phyloP scores from a whole-genome alignment of 2,797 vertebrate species.

The Oreortyx pictus region DNA sequence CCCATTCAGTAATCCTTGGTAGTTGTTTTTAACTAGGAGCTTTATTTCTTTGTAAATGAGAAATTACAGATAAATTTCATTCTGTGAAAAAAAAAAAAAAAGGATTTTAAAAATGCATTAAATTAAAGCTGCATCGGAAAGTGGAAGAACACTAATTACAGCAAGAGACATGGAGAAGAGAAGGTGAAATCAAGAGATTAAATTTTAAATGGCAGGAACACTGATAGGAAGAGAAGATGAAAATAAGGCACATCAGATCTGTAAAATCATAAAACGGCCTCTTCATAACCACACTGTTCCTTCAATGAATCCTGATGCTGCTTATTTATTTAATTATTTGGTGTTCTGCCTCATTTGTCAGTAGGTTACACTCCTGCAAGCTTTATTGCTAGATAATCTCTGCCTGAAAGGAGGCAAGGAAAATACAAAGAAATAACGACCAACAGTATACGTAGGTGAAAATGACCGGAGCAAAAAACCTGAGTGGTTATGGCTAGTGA shows the following conservation, averaged over 20 bases:
- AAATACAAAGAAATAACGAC: not conserved
- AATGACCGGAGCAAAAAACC: not conserved
- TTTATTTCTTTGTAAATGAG: not conserved
- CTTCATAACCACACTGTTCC: not conserved
- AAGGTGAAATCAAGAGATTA: slow-evolving; percentile 52
- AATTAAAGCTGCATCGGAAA: slow-evolving; percentile 15
- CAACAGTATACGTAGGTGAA: not conserved
- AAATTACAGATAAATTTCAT: not conserved
- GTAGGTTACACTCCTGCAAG: not conserved
- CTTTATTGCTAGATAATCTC: not conserved
- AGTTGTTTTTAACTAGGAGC: not conserved
- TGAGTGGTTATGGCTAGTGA: not conserved
- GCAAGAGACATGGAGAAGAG: slow-evolving; percentile 8
- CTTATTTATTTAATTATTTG: slow-evolving; percentile 6
- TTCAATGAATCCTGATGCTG: not conserved
- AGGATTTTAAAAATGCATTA: not conserved
- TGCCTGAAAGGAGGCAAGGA: not conserved
- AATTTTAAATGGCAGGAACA: slow-evolving; percentile 57
- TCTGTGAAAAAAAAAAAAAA: slow-evolving; percentile 15
- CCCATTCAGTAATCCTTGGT: not conserved
- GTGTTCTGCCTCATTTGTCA: slow-evolving; percentile 30
- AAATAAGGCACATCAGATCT: slow-evolving; percentile 8
- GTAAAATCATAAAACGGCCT: not conserved
- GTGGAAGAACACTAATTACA: slow-evolving; percentile 56
- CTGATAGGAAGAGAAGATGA: slow-evolving; percentile 37